phyloP scores from a whole-genome alignment of 2,113 vertebrate genomes.

The Columba janthina region DNA sequence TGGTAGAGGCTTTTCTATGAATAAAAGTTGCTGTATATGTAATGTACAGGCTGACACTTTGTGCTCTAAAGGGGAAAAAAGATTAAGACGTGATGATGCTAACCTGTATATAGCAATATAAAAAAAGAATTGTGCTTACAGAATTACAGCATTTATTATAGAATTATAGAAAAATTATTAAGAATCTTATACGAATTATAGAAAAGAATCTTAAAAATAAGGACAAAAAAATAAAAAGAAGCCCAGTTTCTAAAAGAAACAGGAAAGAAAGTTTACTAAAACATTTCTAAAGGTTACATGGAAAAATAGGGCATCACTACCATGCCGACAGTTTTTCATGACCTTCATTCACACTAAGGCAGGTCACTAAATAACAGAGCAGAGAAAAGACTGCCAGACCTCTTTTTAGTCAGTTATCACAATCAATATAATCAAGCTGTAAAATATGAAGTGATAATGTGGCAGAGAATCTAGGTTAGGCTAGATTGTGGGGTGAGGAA shows the following conservation, averaged over 20 bases:
- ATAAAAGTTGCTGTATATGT: neutral
- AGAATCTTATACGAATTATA: neutral
- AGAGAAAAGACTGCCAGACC: conserved; percentile 9
- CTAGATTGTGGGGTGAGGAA: neutral
- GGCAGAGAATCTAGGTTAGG: neutral
- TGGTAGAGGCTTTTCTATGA: neutral
- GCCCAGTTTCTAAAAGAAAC: neutral
- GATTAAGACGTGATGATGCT: neutral
- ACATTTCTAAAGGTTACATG: neutral
- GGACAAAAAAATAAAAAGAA: neutral
- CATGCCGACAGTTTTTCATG: neutral
- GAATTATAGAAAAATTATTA: neutral
- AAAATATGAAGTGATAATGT: neutral
- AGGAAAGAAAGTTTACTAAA: neutral
- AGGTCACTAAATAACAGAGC: conserved; percentile 40
- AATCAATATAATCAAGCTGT: neutral
- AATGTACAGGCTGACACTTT: neutral
- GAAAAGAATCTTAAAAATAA: neutral
- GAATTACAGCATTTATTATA: neutral
- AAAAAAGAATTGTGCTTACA: neutral
- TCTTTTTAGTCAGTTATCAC: conserved; percentile 21
- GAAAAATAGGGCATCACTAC: neutral
- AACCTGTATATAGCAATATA: neutral
- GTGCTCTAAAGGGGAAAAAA: neutral
- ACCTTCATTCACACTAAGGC: conserved; percentile 20